A percentile compares a stretch with the other conserved stretches of the same genome.
Conservation (phyloP, 2,888 invertebrate species). For the Eupithecia abbreviata region DNA sequence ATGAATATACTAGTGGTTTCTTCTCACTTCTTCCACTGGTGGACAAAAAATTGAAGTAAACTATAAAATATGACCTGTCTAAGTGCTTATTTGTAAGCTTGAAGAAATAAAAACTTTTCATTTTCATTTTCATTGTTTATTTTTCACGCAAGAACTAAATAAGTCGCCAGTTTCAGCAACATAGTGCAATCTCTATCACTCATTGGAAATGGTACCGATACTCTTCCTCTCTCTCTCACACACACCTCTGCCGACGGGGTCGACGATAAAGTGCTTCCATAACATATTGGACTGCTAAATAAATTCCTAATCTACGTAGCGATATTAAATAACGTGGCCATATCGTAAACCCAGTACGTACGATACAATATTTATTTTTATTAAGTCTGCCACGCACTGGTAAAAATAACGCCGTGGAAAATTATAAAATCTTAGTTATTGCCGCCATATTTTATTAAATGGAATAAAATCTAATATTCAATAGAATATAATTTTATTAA, state of each 20-base stretch:
- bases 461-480: too few relatives aligned
- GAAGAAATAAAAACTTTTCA: too few relatives aligned
- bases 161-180: neutral
- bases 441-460: too few relatives aligned
- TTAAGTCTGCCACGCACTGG: constrained; percentile 62
- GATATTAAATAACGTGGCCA: constrained; percentile 74
- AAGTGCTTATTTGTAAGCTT: too few relatives aligned
- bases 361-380: constrained; percentile 78
- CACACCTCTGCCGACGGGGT: neutral
- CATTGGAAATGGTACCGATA: neutral
- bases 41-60: too few relatives aligned
- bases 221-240: neutral
- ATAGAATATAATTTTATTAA: too few relatives aligned
- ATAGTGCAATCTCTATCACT: neutral
- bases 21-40: too few relatives aligned
- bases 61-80: too few relatives aligned
- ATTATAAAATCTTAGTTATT: neutral
- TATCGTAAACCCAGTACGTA: constrained; percentile 72
- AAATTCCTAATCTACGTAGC: constrained; percentile 71
- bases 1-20: too few relatives aligned
- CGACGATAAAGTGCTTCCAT: constrained; percentile 32
- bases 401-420: constrained; percentile 37
- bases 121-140: too few relatives aligned
- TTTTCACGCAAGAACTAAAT: too few relatives aligned
- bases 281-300: constrained; percentile 60